These are phyloP conservation scores for Buathra laborator DNA, from an alignment of 2,888 invertebrate genomes.

Conservation along the genomic window DNA sequence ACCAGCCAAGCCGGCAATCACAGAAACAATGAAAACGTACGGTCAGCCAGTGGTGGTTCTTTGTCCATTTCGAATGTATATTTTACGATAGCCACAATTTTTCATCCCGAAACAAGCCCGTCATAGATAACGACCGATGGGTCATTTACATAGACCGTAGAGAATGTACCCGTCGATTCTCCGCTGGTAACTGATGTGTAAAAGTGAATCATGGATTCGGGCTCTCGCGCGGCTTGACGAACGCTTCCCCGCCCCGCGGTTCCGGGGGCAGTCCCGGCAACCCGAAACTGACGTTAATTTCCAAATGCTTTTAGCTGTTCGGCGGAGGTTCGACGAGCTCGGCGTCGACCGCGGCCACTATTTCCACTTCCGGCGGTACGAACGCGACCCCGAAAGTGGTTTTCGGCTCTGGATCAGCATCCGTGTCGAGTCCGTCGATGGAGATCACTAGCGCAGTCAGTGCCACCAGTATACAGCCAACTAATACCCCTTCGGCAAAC, in stretches of 20 bases:
- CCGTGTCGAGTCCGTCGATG: conserved; percentile 48
- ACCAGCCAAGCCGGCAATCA: conserved; percentile 12
- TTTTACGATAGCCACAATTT: conserved; percentile 1
- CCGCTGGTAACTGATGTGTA: conserved; percentile 9
- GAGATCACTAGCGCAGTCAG: conserved; percentile 41
- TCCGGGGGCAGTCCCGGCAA: neutral
- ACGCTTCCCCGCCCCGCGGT: neutral
- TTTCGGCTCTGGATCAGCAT: conserved; percentile 54
- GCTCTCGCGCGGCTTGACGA: conserved; percentile 20
- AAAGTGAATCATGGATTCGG: conserved; percentile 26
- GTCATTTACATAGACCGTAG: conserved; percentile 14
- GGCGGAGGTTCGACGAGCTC: conserved; percentile 56
- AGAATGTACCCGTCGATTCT: neutral
- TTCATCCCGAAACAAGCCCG: neutral
- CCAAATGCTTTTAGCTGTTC: conserved; percentile 63
- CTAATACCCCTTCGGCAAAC: conserved; percentile 43
- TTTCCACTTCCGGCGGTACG: conserved; percentile 59
- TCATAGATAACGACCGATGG: neutral
- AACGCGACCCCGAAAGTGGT: conserved; percentile 62
- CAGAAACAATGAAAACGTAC: conserved; percentile 55
- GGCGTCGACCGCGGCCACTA: conserved; percentile 50
- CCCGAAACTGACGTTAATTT: conserved; percentile 47
- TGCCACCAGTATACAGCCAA: conserved; percentile 26
- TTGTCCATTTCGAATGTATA: neutral
- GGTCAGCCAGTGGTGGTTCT: neutral